Percentiles rank a stretch among this genome's conserved stretches.
phyloP scores from a whole-genome alignment of 1,140 invertebrate species.

The Drosophila busckii region DNA sequence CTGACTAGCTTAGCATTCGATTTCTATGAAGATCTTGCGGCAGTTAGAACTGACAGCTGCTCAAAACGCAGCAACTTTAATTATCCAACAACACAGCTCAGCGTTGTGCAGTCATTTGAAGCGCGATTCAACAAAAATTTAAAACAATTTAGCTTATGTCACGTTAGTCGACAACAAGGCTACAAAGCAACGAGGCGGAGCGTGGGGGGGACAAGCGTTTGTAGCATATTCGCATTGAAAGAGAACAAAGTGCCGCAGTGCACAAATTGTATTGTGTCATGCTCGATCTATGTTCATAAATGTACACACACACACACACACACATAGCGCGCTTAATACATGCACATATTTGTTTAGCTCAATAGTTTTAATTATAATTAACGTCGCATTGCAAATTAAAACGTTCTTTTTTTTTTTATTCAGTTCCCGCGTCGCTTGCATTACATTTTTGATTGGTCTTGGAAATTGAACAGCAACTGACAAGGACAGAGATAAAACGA shows the following conservation, averaged over 20 bases:
- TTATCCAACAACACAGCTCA: slow-evolving; percentile 29
- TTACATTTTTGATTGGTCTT: too few relatives aligned
- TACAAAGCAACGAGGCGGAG: not conserved
- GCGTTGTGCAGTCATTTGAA: slow-evolving; percentile 52
- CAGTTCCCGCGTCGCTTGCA: too few relatives aligned
- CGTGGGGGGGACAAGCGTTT: not conserved
- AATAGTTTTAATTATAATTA: slow-evolving; percentile 74
- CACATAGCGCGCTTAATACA: slow-evolving; percentile 30
- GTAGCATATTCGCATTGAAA: too few relatives aligned
- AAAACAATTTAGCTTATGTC: slow-evolving; percentile 73
- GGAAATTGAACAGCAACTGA: slow-evolving; percentile 6
- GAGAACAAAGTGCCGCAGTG: slow-evolving; percentile 41
- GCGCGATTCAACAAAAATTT: slow-evolving; percentile 65
- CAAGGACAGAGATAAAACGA: too few relatives aligned
- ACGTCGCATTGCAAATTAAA: slow-evolving; percentile 57
- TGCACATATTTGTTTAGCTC: slow-evolving; percentile 54
- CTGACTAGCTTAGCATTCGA: slow-evolving; percentile 6
- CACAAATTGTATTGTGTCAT: slow-evolving; percentile 68
- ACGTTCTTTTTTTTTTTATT: slow-evolving; percentile 4
- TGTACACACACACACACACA: slow-evolving; percentile 9
- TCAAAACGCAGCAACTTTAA: slow-evolving; percentile 42
- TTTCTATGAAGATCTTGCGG: slow-evolving; percentile 29
- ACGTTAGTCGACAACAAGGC: slow-evolving; percentile 34
- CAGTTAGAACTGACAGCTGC: slow-evolving; percentile 24
- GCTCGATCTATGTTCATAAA: slow-evolving; percentile 46